Base-by-base conservation (phyloP, 2,797 vertebrate genomes). In the Phrynocephalus guinanensis region DNA sequence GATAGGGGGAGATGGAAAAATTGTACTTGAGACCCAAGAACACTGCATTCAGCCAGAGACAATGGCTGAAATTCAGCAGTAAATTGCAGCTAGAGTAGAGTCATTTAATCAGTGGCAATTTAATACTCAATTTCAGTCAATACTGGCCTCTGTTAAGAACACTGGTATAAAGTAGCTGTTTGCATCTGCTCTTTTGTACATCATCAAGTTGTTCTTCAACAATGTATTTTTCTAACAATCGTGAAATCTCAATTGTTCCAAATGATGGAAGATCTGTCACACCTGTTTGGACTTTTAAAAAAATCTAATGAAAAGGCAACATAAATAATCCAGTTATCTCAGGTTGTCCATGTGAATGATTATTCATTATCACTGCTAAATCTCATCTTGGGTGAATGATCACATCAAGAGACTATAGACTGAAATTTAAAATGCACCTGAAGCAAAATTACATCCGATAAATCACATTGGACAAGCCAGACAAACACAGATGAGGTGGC, bases 281-380 rank as follows among this genome's bases (percentile, higher is more conserved):
- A 79, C 20, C 63, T 82, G 15, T n/a, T 44, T 82, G 66, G 60
- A 82, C 15, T 44, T 3, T 67, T 48, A 91, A 88, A 91, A 92
- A 88, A 90, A 38, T 48, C 79, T 86, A 83, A 82, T 70, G 88
- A 87, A 91, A 80, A 83, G 44, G 89, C 91, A 92, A 1, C 78
- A 92, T 28, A 16, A 92, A 92, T 90, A 90, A 91, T 89, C 6
- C 67, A 92, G 91, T 94, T 93, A 87, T 85, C 90, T 94, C 91
- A 91, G 86, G 71, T 76, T 63, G 83, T 18, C 48, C 73, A 80
- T 89, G 0, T 83, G 89, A 93, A 82, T 83, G 63, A 90, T 90
- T 82, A 91, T 87, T 90, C 80, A 87, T 91, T 90, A 88, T 72
- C 79, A 81, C 90, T 88, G 88, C 90, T 92, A 95, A 92, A 94